Evolutionary conservation across 2,797 vertebrate genomes (phyloP).

Genomic region (Sebastes diaconus): DNA sequence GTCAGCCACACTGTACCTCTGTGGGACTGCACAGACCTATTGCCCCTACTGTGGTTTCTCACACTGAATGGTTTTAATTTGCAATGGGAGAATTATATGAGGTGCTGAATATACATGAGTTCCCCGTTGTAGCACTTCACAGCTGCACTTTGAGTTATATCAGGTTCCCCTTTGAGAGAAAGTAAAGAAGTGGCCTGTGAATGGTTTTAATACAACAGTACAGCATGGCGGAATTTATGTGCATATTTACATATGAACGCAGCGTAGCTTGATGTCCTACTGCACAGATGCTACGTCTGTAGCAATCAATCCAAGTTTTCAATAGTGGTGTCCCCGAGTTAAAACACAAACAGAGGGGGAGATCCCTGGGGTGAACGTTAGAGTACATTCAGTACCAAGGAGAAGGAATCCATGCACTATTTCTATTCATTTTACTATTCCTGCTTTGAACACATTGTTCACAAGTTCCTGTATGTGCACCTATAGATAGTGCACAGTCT

Average conservation of each 20-base stretch:
- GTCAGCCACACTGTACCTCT: slow-evolving; percentile 21
- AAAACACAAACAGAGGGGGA: neutral
- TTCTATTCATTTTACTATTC: neutral
- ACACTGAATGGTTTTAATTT: slow-evolving; percentile 52
- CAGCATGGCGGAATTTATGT: slow-evolving; percentile 38
- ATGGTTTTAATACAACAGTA: slow-evolving; percentile 21
- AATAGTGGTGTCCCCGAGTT: slow-evolving; percentile 4
- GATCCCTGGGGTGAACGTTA: neutral
- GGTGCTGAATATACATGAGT: slow-evolving; percentile 37
- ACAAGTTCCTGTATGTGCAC: neutral
- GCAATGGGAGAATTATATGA: slow-evolving; percentile 13
- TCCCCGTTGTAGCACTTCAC: slow-evolving; percentile 4
- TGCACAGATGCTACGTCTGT: slow-evolving; percentile 17
- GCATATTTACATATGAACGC: slow-evolving; percentile 64
- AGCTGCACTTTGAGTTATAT: slow-evolving; percentile 49
- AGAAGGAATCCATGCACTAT: neutral
- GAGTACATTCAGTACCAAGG: slow-evolving; percentile 2
- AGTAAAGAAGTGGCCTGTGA: slow-evolving; percentile 26
- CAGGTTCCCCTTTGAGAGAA: slow-evolving; percentile 26
- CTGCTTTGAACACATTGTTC: neutral
- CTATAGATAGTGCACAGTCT: neutral
- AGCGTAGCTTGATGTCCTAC: slow-evolving; percentile 11
- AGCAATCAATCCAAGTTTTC: slow-evolving; percentile 37
- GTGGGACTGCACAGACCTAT: slow-evolving; percentile 14
- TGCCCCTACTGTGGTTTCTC: slow-evolving; percentile 9